Evolutionary conservation across 2,797 vertebrate genomes (phyloP), one percentile per base, ranked within the genome.

Genomic region (Capromys pilorides): DNA sequence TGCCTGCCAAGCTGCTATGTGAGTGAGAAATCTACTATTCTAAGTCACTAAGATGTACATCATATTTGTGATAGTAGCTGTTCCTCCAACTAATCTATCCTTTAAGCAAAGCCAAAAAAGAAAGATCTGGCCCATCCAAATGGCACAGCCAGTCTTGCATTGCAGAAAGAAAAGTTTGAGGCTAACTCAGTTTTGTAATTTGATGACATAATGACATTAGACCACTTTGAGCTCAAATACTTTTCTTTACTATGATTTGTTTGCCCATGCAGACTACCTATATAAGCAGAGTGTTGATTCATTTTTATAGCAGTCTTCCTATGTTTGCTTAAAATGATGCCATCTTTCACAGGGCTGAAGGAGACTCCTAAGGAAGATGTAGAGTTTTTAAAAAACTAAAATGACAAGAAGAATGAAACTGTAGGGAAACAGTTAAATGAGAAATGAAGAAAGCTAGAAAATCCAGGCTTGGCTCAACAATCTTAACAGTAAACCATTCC

Each of bases 31-130:
- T 21, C 86, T 33, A 51, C 2, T 54, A 21, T 33, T 24, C 13
- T 57, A 90, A 82, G 45, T 77, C 28, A 92, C 49, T 51, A 61
- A 94, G 79, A 77, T 49, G 39, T 14, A 28, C 54, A 78, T 12
- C 61, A 11, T 69, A 62, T 73, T 78, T 62, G 21, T 92, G 28
- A 88, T 0, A 84, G 45, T 28, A 86, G 19, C 36, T 61, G 11
- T 59, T 64, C 61, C 49, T 36, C 41, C 54, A 75, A 57, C 61
- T 67, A 81, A 80, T 45, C 79, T 45, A 83, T 18, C 41, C 80
- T 94, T 89, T 13, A 84, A 82, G 41, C n/a, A 31, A 83, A 75
- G 59, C 11, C 80, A 78, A 81, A 90, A 93, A 93, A 61, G n/a
- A 59, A 88, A 81, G 71, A 77, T 24, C 71, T 49, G 51, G 4